Percentiles rank a stretch among this genome's conserved stretches.
These are phyloP conservation scores for Litocranius walleri DNA, from an alignment of 2,113 vertebrate genomes.

Conservation along the genomic window DNA sequence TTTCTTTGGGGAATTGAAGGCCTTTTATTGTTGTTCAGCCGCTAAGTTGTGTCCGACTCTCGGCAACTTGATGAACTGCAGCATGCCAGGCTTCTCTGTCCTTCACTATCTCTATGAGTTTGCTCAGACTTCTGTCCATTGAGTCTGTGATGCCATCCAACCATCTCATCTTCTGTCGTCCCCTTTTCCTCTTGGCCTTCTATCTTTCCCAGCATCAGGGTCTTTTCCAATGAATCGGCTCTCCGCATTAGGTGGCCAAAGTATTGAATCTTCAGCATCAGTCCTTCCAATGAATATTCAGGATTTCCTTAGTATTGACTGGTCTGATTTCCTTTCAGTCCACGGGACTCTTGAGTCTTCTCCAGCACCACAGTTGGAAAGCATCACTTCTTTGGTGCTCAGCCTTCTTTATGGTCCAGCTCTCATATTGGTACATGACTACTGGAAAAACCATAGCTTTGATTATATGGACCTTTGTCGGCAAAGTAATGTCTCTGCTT, in stretches of 20 bases:
- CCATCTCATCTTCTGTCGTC: not conserved
- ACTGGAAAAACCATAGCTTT: not conserved
- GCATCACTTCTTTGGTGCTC: not conserved
- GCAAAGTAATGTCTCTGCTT: not conserved
- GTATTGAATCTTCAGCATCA: not conserved
- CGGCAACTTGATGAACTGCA: rapidly evolving
- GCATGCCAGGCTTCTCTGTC: not conserved
- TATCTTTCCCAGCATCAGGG: not conserved
- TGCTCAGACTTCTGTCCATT: not conserved
- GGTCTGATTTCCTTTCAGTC: not conserved
- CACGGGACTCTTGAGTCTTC: not conserved
- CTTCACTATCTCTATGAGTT: not conserved
- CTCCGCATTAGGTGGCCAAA: not conserved
- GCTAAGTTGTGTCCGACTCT: not conserved
- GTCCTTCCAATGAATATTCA: not conserved
- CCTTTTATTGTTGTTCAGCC: not conserved
- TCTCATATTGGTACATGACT: not conserved
- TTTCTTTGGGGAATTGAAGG: not conserved
- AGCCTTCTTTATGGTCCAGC: not conserved
- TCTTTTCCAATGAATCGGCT: not conserved
- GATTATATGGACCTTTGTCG: not conserved
- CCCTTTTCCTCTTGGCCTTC: not conserved
- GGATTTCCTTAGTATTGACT: not conserved
- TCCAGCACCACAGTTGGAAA: not conserved
- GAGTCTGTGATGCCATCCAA: not conserved